Evolutionary conservation across 2,888 invertebrate species (phyloP).

Genomic region (Chymomyza caudatula): DNA sequence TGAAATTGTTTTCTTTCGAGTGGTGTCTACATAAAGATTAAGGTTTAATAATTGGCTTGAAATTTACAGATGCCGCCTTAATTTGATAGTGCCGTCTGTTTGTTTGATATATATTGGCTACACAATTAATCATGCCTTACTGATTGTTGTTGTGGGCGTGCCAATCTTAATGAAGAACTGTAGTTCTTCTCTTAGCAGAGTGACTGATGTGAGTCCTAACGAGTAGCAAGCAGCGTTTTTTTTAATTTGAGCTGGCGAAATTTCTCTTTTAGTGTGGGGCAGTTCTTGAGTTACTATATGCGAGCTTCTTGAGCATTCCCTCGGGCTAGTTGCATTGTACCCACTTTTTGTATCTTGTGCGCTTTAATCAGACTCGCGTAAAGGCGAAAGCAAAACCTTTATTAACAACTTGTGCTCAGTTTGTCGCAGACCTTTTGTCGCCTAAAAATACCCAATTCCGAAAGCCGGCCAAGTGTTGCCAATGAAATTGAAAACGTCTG

Average conservation of each 20-base stretch:
- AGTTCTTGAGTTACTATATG: not conserved
- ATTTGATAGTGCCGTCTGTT: constrained; percentile 61
- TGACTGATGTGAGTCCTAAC: not conserved
- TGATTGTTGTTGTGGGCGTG: constrained; percentile 57
- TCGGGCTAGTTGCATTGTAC: not conserved
- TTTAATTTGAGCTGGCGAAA: no score
- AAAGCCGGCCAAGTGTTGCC: not conserved
- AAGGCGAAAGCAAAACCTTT: no score
- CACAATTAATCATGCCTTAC: constrained; percentile 61
- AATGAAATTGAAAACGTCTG: constrained; percentile 41
- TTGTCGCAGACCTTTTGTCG: constrained; percentile 62
- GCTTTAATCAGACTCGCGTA: constrained; percentile 9
- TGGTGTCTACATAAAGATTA: constrained; percentile 60
- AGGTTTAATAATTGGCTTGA: constrained; percentile 66
- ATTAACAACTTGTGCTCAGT: constrained; percentile 33
- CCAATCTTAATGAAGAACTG: constrained; percentile 48
- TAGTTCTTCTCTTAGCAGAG: not conserved
- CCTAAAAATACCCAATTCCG: constrained; percentile 26
- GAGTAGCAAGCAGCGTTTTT: not conserved
- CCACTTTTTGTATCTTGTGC: not conserved
- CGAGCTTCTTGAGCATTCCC: not conserved
- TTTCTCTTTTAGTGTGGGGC: not conserved
- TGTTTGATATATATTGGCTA: constrained; percentile 36
- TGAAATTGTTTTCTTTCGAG: constrained; percentile 43
- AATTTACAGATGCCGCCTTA: constrained; percentile 62